Base-by-base conservation (phyloP, 1,140 invertebrate species). In the Polyergus mexicanus region DNA sequence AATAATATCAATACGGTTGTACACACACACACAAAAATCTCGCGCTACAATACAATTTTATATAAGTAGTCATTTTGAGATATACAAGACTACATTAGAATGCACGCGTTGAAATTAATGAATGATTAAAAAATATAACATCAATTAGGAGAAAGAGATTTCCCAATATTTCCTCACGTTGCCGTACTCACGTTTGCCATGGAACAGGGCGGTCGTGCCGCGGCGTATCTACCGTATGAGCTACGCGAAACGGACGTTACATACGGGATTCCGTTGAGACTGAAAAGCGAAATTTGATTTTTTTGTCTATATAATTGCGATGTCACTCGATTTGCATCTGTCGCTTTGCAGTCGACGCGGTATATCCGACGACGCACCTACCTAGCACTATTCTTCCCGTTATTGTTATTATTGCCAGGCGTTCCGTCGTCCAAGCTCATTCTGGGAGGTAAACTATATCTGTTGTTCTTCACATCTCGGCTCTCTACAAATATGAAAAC, bases 151-250 rank as follows among this genome's bases (percentile, higher is more conserved):
- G 10, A 19, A 28, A 38, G 25, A 51, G 1, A 11, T 68, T 68
- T 66, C 25, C 72, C 19, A 19, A 0, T 32, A 35, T 2, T 28
- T 11, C 35, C 63, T 11, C 63, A 88, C 11, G 16, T 41, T 76
- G 44, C 63, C 16, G 44, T 85, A 93, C 92, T 94, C 89, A 97
- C 96, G 94, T 96, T 96, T 80, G 96, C 96, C 96, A 97, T 96
- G 80, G 96, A 96, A 93, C 96, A 97, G 58, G 95, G 95, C 84
- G 96, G 96, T 89, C 96, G 95, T 32, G 94, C 95, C 2, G 96
- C 96, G 51, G 95, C 96, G 91, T 97, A 97, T 88, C 96, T 95
- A 84, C 89, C 89, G 10, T 95, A 95, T 77, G 94, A 89, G 83
- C 91, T 93, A 38, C 93, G 92, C 1, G 91, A 89, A 71, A 90